Evolutionary conservation across 2,888 invertebrate genomes (phyloP).

Genomic region (Ctenicera cuprea): DNA sequence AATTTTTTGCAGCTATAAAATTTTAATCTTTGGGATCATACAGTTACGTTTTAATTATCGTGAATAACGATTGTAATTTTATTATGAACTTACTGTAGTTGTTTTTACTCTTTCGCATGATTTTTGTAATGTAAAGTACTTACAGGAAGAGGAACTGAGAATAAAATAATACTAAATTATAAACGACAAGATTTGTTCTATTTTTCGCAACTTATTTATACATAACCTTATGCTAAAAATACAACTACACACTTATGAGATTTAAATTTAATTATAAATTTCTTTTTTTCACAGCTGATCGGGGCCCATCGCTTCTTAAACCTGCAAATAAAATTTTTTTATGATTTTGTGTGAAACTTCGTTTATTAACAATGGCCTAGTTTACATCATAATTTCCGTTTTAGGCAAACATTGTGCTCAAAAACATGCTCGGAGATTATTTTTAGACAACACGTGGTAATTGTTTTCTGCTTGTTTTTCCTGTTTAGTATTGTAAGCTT

Average conservation of each 20-base stretch:
- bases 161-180: constrained; percentile 9
- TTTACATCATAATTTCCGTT: constrained; percentile 5
- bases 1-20: neutral
- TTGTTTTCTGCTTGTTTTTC: neutral
- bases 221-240: constrained; percentile 13
- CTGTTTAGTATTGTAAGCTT: neutral
- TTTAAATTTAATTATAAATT: constrained; percentile 5
- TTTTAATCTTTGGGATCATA: neutral
- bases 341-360: neutral
- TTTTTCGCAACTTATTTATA: constrained; percentile 18
- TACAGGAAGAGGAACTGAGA: neutral
- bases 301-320: neutral
- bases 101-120: neutral
- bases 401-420: neutral
- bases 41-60: too few species aligned
- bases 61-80: neutral
- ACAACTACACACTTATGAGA: constrained; percentile 1
- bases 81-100: neutral
- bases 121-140: constrained; percentile 11
- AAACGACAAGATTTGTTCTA: constrained; percentile 14
- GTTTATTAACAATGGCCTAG: constrained; percentile 9
- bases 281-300: constrained; percentile 9
- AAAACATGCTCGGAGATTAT: neutral
- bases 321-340: constrained; percentile 10
- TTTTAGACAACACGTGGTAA: constrained; percentile 8